Base-by-base conservation (phyloP, 2,888 invertebrate genomes). In the Arrhopalites spinosus region DNA sequence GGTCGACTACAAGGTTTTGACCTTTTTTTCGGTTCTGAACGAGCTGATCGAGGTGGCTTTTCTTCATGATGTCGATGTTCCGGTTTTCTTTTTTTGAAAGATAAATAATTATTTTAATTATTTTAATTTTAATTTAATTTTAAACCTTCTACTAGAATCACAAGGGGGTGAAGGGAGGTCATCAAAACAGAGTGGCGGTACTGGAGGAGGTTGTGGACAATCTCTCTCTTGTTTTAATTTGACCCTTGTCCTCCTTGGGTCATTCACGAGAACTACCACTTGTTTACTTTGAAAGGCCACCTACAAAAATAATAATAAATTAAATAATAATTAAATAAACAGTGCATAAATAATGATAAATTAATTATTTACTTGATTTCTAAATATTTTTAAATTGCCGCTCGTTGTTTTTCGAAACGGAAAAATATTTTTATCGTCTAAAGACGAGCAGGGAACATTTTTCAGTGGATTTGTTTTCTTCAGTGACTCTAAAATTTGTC, bases 241-340 rank as follows among this genome's bases (percentile, higher is more conserved):
- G 17, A 76, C 47, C 27, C 66, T 27, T 1, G 73, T 77, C 45
- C 76, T 73, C 11, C 23, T 56, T 1, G 77, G 79, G 63, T 81
- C 75, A 13, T 76, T 78, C 1, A 79, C 77, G 15, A 81, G 71
- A n/a, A 81, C 76, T 0, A 77, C 74, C 20, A 81, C 68, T 63
- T 81, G 69, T 56, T 76, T 74, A 69, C 75, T 77, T 71, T 81
- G 78, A 73, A 77, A 80, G 0, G 80, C 78, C 67, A 80, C 53
- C 80, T 80, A 45, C 43, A 50, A 20, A 36, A 73, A 68, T 43
- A 17, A 30, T 43, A 15, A 1, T 13, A 70, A 29, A 56, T 53
- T 69, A 45, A 13, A 56, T 45, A 45, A 15, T 11, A 15, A 45
- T 11, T 45, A 15, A 45, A 11, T 45, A 45, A 45, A 11, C 15